Base-by-base conservation (phyloP, 2,888 invertebrate genomes). In the Nomada ferruginata region DNA sequence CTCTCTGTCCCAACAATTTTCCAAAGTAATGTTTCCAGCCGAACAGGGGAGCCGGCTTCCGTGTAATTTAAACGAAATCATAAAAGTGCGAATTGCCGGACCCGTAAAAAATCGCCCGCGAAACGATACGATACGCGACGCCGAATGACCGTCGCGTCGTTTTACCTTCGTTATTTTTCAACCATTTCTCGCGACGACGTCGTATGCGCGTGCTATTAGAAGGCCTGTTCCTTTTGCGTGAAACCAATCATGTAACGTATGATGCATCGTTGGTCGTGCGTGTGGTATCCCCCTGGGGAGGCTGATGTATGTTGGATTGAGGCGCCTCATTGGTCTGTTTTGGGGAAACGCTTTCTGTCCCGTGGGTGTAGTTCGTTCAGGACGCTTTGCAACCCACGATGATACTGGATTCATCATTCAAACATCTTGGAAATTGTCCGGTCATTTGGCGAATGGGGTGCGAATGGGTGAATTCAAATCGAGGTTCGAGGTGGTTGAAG, bases 381-480 rank as follows among this genome's bases (percentile, higher is more conserved):
- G 82, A 82, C 79, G 82, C 83, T 82, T 79, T 68, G 84, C 77
- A 79, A 75, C 87, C 76, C 80, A 65, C 79, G 68, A 69, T 85
- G 81, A 89, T 87, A 88, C 89, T 86, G 83, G 88, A 90, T 89
- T 91, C 90, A 89, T 91, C 88, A 87, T 90, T 88, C 90, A 86
- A 86, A 88, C 85, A 85, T 89, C 87, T 89, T 88, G 79, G 78
- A 64, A 79, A 82, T 80, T 75, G 82, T 65, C 82, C 82, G 61
- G 61, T 52, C 60, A 61, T 63, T 57, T 65, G 60, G 61, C 50
- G 47, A 47, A 53, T 60, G 47, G 15, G 15, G 11, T 18, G 42
- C n/a, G 44, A 53, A 70, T 52, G 29, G 36, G 29, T 29, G 44
- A 57, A 68, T 55, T 63, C 18, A 26, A 44, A 47, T 47, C 23